Evolutionary conservation across 2,888 invertebrate species (phyloP).

Genomic region (Cantharis nigra): DNA sequence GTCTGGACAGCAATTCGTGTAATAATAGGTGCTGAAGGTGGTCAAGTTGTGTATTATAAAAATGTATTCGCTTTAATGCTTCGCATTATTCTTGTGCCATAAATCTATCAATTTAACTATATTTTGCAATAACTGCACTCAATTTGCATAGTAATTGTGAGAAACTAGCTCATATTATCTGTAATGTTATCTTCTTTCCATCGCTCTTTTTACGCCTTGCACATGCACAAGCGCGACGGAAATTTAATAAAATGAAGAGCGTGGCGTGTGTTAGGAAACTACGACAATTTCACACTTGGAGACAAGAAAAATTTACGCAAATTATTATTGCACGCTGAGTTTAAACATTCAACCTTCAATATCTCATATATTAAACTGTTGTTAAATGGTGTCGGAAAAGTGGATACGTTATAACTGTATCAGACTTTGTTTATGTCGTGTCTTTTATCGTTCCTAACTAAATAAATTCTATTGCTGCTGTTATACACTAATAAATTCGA

Average conservation of each 20-base stretch:
- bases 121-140: slow-evolving; percentile 40
- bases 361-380: slow-evolving; percentile 3
- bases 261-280: slow-evolving; percentile 28
- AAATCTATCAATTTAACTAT: slow-evolving; percentile 38
- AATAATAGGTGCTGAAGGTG: slow-evolving; percentile 29
- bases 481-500: slow-evolving; percentile 14
- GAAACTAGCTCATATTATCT: slow-evolving; percentile 34
- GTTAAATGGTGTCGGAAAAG: slow-evolving; percentile 10
- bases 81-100: slow-evolving; percentile 27
- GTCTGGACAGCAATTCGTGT: slow-evolving; percentile 10
- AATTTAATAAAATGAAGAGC: slow-evolving; percentile 18
- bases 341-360: slow-evolving; percentile 3
- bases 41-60: slow-evolving; percentile 8
- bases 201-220: slow-evolving; percentile 18
- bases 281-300: slow-evolving; percentile 33
- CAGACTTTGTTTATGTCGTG: slow-evolving; percentile 11
- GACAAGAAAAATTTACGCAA: slow-evolving; percentile 30
- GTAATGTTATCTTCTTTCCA: slow-evolving; percentile 32
- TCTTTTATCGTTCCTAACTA: slow-evolving; percentile 10
- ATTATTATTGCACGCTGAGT: slow-evolving; percentile 32
- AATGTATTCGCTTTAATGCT: slow-evolving; percentile 21
- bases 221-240: slow-evolving; percentile 11
- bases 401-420: slow-evolving; percentile 13
- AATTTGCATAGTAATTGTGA: slow-evolving; percentile 40
- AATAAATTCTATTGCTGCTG: slow-evolving; percentile 13